Conservation (phyloP, 2,888 invertebrate genomes). For the Carabus problematicus region DNA sequence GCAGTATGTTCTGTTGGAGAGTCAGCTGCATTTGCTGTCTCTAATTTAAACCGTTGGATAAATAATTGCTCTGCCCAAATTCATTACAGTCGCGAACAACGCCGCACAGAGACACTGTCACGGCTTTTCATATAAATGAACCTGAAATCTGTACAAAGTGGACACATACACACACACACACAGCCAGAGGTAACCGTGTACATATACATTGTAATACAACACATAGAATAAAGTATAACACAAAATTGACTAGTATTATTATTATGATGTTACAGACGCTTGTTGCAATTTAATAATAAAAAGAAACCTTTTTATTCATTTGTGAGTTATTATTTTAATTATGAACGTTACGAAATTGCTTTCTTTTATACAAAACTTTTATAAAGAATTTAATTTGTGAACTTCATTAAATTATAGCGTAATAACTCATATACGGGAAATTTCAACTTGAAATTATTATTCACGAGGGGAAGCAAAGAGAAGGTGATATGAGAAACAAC, state of each 20-base stretch:
- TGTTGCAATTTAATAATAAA: too few relatives aligned
- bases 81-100: conserved; percentile 47
- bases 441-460: too few relatives aligned
- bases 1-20: neutral
- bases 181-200: neutral
- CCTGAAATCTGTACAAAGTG: conserved; percentile 11
- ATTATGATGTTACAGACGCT: neutral
- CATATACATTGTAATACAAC: neutral
- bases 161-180: conserved; percentile 5
- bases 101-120: neutral
- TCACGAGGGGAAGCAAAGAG: too few relatives aligned
- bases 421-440: conserved; percentile 25
- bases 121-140: conserved; percentile 7
- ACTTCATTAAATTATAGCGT: conserved; percentile 33
- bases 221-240: too few relatives aligned
- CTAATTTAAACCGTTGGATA: conserved; percentile 51
- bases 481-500: too few relatives aligned
- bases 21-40: conserved; percentile 46
- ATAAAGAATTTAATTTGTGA: conserved; percentile 37
- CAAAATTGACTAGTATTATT: too few relatives aligned
- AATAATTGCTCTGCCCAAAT: conserved; percentile 52
- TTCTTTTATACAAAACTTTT: conserved; percentile 34
- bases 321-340: conserved; percentile 39
- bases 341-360: conserved; percentile 36
- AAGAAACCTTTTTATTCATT: conserved; percentile 22